phyloP scores from a whole-genome alignment of 92 coral and sea anemone species.

The Zoanthus sociatus region DNA sequence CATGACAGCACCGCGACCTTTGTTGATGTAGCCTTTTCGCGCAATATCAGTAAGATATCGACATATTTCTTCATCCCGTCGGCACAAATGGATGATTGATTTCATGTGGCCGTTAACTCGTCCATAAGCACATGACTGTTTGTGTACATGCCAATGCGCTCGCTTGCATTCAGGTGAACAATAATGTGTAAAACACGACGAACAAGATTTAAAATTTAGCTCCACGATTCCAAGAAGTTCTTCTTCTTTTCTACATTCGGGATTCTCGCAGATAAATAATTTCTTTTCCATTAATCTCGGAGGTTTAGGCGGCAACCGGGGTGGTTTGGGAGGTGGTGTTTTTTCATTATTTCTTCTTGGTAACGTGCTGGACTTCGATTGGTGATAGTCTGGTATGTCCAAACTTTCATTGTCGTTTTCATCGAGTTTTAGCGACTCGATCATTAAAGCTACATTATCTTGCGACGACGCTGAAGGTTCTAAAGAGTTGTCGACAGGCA shows the following conservation, averaged over 20 bases:
- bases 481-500: slow-evolving; percentile 54
- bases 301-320: slow-evolving; percentile 94
- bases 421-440: slow-evolving; percentile 69
- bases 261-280: slow-evolving; percentile 88
- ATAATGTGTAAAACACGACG: slow-evolving; percentile 96
- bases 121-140: slow-evolving; percentile 86
- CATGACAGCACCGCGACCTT: slow-evolving; percentile 97
- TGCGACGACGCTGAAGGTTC: slow-evolving; percentile 39
- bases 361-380: slow-evolving; percentile 77
- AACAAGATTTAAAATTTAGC: slow-evolving; percentile 92
- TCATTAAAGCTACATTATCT: slow-evolving; percentile 52
- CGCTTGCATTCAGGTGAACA: slow-evolving; percentile 91
- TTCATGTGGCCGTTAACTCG: slow-evolving; percentile 90
- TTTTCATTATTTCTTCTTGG: slow-evolving; percentile 77
- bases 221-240: slow-evolving; percentile 94
- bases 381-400: slow-evolving; percentile 24
- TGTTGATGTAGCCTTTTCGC: slow-evolving; percentile 74
- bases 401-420: slow-evolving; percentile 69
- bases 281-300: slow-evolving; percentile 96
- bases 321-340: slow-evolving; percentile 92
- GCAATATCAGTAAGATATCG: slow-evolving; percentile 81
- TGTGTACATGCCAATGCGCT: slow-evolving; percentile 90
- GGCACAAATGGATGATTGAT: slow-evolving; percentile 76
- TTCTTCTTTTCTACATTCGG: slow-evolving; percentile 88
- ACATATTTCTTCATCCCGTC: slow-evolving; percentile 64